Evolutionary conservation across 2,797 vertebrate species (phyloP), one percentile per base, ranked within the genome.

Genomic region (Sebastes hubbsi): DNA sequence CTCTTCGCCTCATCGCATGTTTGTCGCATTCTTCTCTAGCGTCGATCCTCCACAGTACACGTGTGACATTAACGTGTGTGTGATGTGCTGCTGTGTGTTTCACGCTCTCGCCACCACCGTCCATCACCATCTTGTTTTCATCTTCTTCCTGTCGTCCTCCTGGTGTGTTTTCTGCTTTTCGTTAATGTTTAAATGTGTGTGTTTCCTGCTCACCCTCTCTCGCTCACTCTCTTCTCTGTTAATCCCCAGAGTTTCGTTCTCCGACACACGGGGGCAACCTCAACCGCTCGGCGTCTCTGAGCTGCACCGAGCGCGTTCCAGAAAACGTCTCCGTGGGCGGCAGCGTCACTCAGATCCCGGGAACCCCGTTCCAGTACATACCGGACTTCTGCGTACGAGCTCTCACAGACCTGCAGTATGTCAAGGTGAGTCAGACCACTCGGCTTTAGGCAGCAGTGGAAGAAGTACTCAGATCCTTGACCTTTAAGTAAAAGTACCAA

Each of bases 351-450:
- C 97, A 97, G 92, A 95, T 98, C 65, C 95, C 90, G 14, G 92
- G 93, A 34, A 83, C 93, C 1, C 20, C 91, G 2, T 85, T 93
- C 22, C 97, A 97, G 92, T 99, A 99, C 78, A 59, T 96, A 24
- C 97, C 98, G 0, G 98, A 99, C 90, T 99, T 99, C 96, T 97
- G 96, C 3, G 97, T 99, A 1, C 96, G 98, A 0, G 98, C 98
- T 0, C 96, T 99, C 71, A 92, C 86, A 0, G 97, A 99, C 93
- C 95, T 99, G 24, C 98, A 99, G 95, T 98, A 95, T 29, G 95
- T 98, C 75, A 99, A 98, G 98, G 98, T 99, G 5, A 30, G 27
- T 14, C 22, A 18, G 36, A 38, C 36, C 36, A 25, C 25, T 25
- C 25, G 25, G 25, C 25, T 25, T 25, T 4, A 25, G 25, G 25